Conservation (phyloP, 30 jellyfish, hydroid and myxozoan species). For the Sanderia malayensis region DNA sequence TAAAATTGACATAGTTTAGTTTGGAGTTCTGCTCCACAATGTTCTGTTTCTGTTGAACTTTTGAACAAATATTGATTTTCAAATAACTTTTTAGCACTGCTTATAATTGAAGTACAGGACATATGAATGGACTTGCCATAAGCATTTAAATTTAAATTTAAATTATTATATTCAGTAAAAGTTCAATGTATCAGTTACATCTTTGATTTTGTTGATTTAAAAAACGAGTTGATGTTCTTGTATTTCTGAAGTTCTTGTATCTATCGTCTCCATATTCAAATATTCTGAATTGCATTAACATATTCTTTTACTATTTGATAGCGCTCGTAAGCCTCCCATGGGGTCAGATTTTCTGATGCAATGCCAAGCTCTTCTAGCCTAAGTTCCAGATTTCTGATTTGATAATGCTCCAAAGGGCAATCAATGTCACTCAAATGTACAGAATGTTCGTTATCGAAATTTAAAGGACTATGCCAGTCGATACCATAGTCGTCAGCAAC, state of each 20-base stretch:
- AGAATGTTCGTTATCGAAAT: not conserved
- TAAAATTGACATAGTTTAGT: conserved; percentile 5
- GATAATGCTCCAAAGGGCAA: conserved; percentile 10
- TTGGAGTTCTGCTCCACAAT: conserved; percentile 6
- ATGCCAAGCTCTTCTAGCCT: conserved; percentile 14
- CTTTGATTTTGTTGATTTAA: not conserved
- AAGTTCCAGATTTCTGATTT: conserved; percentile 9
- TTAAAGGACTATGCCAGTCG: conserved; percentile 38
- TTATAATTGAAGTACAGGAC: not conserved
- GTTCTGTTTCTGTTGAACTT: conserved; percentile 9
- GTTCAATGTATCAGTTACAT: not conserved
- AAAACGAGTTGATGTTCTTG: conserved; percentile 4
- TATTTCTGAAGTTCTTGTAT: not conserved
- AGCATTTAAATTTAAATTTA: not conserved
- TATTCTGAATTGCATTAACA: conserved; percentile 8
- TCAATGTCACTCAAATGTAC: conserved; percentile 6
- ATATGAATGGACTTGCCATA: not conserved
- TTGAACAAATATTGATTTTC: not conserved
- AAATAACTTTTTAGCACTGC: not conserved
- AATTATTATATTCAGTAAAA: not conserved
- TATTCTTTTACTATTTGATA: conserved; percentile 5
- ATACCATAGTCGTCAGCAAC: conserved; percentile 42
- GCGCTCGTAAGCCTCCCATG: conserved; percentile 12
- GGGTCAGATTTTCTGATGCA: conserved; percentile 10
- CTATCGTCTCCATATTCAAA: conserved; percentile 3